Conservation (phyloP, 2,888 invertebrate genomes). For the Drosophila buzzatii region DNA sequence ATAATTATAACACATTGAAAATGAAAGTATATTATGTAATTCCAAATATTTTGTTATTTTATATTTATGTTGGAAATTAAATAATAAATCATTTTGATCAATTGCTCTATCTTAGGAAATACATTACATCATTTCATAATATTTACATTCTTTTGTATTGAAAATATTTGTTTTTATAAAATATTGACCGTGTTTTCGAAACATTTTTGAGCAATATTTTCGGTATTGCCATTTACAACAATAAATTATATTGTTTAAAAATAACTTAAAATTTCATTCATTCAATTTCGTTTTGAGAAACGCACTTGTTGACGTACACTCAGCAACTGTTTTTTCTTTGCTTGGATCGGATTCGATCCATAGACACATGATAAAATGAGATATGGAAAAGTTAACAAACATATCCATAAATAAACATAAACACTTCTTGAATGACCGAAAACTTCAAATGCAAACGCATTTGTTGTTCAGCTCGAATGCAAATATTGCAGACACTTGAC, state of each 20-base stretch:
- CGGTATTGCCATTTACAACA: conserved; percentile 19
- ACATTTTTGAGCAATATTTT: neutral
- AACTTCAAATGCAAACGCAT: conserved; percentile 46
- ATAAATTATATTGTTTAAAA: conserved; percentile 49
- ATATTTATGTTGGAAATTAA: too few relatives aligned
- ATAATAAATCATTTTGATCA: too few relatives aligned
- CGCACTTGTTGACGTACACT: conserved; percentile 22
- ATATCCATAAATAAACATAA: conserved; percentile 33
- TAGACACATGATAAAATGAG: conserved; percentile 34
- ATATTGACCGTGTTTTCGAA: neutral
- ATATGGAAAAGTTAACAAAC: conserved; percentile 6
- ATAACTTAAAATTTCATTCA: conserved; percentile 17
- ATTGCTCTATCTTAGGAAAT: too few relatives aligned
- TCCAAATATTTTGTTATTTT: too few relatives aligned
- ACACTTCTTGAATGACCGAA: conserved; percentile 8
- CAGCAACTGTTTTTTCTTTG: conserved; percentile 41
- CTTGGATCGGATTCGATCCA: conserved; percentile 23
- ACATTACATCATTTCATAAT: neutral
- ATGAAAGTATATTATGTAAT: too few relatives aligned
- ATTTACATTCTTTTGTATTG: neutral
- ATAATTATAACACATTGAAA: too few relatives aligned
- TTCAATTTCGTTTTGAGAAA: neutral
- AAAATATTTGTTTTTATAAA: neutral
- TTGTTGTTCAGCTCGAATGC: conserved; percentile 39
- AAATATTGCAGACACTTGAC: conserved; percentile 41